Base-by-base conservation (phyloP, 2,797 vertebrate genomes). In the Malurus splendens region DNA sequence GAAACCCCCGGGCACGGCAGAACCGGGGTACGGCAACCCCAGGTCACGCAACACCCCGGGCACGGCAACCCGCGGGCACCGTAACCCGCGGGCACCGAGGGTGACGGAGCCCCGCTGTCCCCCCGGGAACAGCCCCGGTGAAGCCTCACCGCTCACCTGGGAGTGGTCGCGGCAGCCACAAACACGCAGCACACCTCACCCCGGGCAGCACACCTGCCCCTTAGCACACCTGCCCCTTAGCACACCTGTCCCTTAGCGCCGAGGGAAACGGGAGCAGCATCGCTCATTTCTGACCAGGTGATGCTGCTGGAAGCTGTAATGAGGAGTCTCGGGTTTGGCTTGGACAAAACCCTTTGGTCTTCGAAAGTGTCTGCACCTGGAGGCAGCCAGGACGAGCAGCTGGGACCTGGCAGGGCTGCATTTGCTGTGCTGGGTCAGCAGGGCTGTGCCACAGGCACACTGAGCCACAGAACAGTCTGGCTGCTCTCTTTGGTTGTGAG, bases 231-330 rank as follows among this genome's bases (percentile, higher is more conserved):
- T 3, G 7, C 19, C 0, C 0, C 0, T 0, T 5, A 8, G 5
- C 47, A 0, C 3, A 4, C 47, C 62, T 3, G 7, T 19, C 0
- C 0, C 0, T 0, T 5, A 2, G 0, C 1, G 0, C 36, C 4
- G 0, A 2, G 7, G 4, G 7, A 14, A 2, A 6, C 4, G 0
- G 4, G 6, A 16, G 2, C 0, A 2, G 51, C 32, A 0, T 0
- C 4, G 2, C 54, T 2, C 14, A 0, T 16, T 24, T 4, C 65
- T 12, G 19, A 15, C 24, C 55, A 1, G 4, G 2, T 7, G 8
- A 0, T 20, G 27, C 30, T 33, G 0, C 1, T 39, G 9, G 5
- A 6, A 6, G 13, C 7, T 19, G 0, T 0, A 0, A 7, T 2
- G 5, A 54, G 30, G 18, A 75, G 12, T 0, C 6, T 9, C 67